Evolutionary conservation across 2,888 invertebrate species (phyloP).

Genomic region (Polia nebulosa): DNA sequence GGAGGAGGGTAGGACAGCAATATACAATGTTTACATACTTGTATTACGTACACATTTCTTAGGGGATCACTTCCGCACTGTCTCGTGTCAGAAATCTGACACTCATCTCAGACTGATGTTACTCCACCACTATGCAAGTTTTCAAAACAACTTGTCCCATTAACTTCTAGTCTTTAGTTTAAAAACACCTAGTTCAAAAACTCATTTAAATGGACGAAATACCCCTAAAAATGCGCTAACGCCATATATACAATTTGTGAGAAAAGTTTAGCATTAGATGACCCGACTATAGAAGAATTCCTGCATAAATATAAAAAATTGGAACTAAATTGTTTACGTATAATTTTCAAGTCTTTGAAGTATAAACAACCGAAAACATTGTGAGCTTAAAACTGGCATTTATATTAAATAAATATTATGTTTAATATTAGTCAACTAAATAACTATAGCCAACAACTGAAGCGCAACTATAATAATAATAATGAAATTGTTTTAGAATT

Average conservation of each 20-base stretch:
- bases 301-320: slow-evolving; percentile 52
- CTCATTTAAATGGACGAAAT: slow-evolving; percentile 61
- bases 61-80: slow-evolving; percentile 58
- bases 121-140: slow-evolving; percentile 48
- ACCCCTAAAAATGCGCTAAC: slow-evolving; percentile 59
- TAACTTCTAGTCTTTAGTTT: slow-evolving; percentile 56
- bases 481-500: slow-evolving; percentile 56
- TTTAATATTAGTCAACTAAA: slow-evolving; percentile 54
- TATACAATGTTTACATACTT: slow-evolving; percentile 68
- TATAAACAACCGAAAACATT: slow-evolving; percentile 62
- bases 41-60: slow-evolving; percentile 60
- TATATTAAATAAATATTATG: slow-evolving; percentile 52
- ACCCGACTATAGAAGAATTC: slow-evolving; percentile 35
- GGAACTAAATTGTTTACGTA: slow-evolving; percentile 64
- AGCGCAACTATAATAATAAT: slow-evolving; percentile 47
- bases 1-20: slow-evolving; percentile 72
- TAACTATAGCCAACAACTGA: slow-evolving; percentile 47
- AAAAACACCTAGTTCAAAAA: slow-evolving; percentile 59
- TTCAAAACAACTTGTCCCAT: slow-evolving; percentile 25
- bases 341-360: slow-evolving; percentile 65
- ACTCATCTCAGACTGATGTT: slow-evolving; percentile 33
- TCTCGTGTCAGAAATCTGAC: slow-evolving; percentile 13
- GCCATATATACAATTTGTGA: slow-evolving; percentile 58
- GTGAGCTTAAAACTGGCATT: slow-evolving; percentile 55
- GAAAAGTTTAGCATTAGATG: slow-evolving; percentile 27